Percentiles rank a stretch among this genome's conserved stretches.
Conservation (phyloP, 1,140 invertebrate species). For the Epicauta chinensis region DNA sequence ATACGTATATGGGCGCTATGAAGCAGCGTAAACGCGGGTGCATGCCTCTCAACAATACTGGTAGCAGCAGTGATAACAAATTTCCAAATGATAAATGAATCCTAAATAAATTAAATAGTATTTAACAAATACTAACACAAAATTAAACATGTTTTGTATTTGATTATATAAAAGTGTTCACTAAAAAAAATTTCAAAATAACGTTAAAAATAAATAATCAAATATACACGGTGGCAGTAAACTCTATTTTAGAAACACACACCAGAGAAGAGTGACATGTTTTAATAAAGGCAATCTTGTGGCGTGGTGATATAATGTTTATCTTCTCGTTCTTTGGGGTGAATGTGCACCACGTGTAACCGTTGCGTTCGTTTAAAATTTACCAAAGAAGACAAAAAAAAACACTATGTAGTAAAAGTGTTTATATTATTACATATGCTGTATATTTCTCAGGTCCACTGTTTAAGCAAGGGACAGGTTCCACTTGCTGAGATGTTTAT, state of each 20-base stretch:
- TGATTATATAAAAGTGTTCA: too few relatives aligned
- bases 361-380: conserved; percentile 10
- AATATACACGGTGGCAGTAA: conserved; percentile 5
- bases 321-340: conserved; percentile 13
- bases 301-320: conserved; percentile 7
- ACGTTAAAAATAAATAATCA: conserved; percentile 12
- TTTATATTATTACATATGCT: conserved; percentile 14
- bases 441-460: conserved; percentile 12
- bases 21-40: too few relatives aligned
- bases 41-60: too few relatives aligned
- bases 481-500: conserved; percentile 17
- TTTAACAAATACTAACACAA: too few relatives aligned
- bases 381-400: too few relatives aligned
- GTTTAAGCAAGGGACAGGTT: conserved; percentile 8
- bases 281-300: conserved; percentile 15
- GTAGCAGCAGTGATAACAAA: too few relatives aligned
- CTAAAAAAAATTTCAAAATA: background rate
- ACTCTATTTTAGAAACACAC: conserved; percentile 9
- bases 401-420: background rate
- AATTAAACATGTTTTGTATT: too few relatives aligned
- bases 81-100: too few relatives aligned
- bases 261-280: conserved; percentile 12
- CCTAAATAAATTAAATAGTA: too few relatives aligned
- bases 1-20: too few relatives aligned
- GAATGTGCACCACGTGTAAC: conserved; percentile 16